Evolutionary conservation across 2,797 vertebrate genomes (phyloP).

Genomic region (Siniperca undulata): DNA sequence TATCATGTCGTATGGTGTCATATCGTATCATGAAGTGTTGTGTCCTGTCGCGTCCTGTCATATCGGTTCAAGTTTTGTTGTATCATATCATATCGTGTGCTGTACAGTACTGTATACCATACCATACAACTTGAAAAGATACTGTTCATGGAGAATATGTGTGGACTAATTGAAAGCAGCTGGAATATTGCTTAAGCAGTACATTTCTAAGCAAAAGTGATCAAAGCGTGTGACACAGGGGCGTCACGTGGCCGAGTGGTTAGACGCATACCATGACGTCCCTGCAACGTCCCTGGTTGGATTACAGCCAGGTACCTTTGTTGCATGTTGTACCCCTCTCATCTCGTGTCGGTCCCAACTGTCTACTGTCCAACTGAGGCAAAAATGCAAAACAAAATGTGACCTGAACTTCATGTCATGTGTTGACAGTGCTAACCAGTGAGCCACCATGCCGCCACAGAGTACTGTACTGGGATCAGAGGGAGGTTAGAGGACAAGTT

Average conservation of each 20-base stretch:
- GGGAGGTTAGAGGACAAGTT: constrained; percentile 30
- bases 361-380: background rate
- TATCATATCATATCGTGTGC: too few species aligned
- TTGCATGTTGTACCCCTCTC: background rate
- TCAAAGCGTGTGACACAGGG: background rate
- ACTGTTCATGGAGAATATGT: background rate
- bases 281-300: background rate
- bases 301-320: background rate
- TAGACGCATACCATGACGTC: background rate
- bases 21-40: too few species aligned
- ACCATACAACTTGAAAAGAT: background rate
- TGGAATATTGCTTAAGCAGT: background rate
- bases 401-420: background rate
- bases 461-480: constrained; percentile 34
- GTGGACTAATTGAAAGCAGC: background rate
- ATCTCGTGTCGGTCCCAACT: background rate
- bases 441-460: constrained; percentile 1
- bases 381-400: background rate
- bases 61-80: background rate
- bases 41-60: rapidly evolving
- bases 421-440: constrained; percentile 25
- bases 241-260: background rate
- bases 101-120: background rate
- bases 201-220: background rate
- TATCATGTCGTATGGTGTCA: too few species aligned